phyloP scores from a whole-genome alignment of 2,797 vertebrate species.

The Clamator glandarius region DNA sequence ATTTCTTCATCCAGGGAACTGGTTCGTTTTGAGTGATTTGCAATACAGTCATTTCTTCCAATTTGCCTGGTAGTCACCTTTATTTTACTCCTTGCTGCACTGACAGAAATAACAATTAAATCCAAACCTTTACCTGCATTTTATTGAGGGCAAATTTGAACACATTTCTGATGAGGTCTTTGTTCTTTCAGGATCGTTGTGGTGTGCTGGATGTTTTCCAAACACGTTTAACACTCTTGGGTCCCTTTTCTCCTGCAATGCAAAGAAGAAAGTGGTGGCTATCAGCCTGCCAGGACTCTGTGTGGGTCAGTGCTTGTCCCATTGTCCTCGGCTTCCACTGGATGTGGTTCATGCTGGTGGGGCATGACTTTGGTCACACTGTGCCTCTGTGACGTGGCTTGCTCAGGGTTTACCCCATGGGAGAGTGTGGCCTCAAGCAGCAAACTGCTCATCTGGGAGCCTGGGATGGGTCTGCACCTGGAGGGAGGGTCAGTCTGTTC shows the following conservation, averaged over 20 bases:
- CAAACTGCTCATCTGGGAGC: not conserved
- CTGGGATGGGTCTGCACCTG: not conserved
- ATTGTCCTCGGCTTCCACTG: not conserved
- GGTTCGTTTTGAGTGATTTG: not conserved
- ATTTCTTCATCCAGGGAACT: not conserved
- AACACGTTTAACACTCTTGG: not conserved
- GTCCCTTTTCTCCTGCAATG: not conserved
- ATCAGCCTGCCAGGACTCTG: not conserved
- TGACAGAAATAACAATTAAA: slow-evolving; percentile 50
- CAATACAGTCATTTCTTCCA: slow-evolving; percentile 10
- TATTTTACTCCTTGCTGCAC: slow-evolving; percentile 29
- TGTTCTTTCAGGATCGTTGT: slow-evolving; percentile 10
- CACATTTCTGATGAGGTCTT: slow-evolving; percentile 34
- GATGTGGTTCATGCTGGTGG: not conserved
- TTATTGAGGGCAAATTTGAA: slow-evolving; percentile 26
- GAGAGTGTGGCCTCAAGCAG: not conserved
- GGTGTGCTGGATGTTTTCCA: not conserved
- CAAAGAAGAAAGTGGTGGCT: not conserved
- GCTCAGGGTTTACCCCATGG: not conserved
- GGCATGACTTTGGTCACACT: rapidly evolving
- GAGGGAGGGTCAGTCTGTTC: not conserved
- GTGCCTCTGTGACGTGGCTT: not conserved
- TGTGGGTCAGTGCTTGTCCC: rapidly evolving
- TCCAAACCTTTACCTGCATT: slow-evolving; percentile 9
- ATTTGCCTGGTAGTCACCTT: not conserved